Conservation (phyloP, 2,888 invertebrate genomes). For the Epinotia demarniana region DNA sequence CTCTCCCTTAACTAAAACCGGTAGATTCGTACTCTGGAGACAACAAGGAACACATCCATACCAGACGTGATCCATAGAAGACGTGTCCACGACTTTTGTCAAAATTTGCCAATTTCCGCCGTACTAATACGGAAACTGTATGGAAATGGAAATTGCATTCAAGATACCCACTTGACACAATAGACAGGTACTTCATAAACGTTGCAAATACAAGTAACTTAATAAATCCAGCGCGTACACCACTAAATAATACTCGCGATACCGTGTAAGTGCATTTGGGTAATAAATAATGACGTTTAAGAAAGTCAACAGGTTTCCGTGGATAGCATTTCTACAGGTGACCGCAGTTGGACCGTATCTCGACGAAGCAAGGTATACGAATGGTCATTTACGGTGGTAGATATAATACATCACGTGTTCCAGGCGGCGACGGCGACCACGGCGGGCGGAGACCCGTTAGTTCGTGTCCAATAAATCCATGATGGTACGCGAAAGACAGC, state of each 20-base stretch:
- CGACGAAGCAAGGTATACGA: not conserved
- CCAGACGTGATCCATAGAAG: too few species aligned
- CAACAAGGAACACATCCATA: too few species aligned
- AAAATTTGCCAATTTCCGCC: not conserved
- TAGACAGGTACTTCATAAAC: conserved; percentile 23
- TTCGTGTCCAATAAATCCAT: conserved; percentile 15
- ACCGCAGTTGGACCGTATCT: conserved; percentile 52
- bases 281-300: conserved; percentile 67
- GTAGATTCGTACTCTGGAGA: too few species aligned
- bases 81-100: too few species aligned
- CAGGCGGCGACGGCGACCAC: conserved; percentile 55
- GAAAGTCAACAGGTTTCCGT: conserved; percentile 69
- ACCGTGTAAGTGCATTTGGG: conserved; percentile 54
- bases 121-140: not conserved
- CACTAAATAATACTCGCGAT: conserved; percentile 54
- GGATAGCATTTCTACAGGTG: conserved; percentile 67
- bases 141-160: conserved; percentile 14
- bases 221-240: conserved; percentile 60
- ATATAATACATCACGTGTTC: conserved; percentile 64
- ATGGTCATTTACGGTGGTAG: not conserved
- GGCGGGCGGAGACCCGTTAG: conserved; percentile 19
- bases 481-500: conserved; percentile 63
- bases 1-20: too few species aligned
- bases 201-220: conserved; percentile 43
- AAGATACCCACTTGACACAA: conserved; percentile 15